These are phyloP conservation scores for Microtus montanus DNA, from an alignment of 2,113 vertebrate genomes.

Conservation along the genomic window DNA sequence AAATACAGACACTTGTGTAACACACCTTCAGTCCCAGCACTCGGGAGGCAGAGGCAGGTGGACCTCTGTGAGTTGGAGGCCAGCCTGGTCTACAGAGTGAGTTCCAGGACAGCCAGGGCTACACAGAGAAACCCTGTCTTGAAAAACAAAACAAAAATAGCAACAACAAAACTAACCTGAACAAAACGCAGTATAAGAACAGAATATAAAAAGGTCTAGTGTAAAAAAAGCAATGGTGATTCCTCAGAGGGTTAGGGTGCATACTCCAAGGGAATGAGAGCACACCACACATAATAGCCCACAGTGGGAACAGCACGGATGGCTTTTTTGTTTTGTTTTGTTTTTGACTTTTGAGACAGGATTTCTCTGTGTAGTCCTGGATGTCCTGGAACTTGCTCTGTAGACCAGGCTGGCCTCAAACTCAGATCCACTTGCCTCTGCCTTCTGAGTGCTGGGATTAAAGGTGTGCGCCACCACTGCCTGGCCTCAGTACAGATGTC, in stretches of 20 bases:
- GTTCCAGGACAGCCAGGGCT: neutral
- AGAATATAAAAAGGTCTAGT: neutral
- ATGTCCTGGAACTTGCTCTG: too few relatives aligned
- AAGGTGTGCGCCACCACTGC: too few relatives aligned
- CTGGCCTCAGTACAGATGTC: too few relatives aligned
- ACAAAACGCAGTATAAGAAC: neutral
- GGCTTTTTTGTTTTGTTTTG: too few relatives aligned
- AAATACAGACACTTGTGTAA: neutral
- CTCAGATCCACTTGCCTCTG: too few relatives aligned
- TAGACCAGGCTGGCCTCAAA: too few relatives aligned
- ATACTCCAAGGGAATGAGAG: neutral
- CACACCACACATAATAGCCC: neutral
- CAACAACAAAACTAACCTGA: neutral
- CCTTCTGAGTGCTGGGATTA: too few relatives aligned
- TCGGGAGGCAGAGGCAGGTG: neutral
- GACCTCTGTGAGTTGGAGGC: neutral
- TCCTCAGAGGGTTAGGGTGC: neutral
- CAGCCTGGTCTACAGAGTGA: neutral
- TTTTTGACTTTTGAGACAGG: too few relatives aligned
- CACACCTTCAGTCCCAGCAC: neutral
- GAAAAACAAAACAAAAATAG: neutral
- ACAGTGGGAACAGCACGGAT: neutral
- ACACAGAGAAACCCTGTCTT: neutral
- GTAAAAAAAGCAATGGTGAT: neutral
- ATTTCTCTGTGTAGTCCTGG: too few relatives aligned